Percentiles rank a stretch among this genome's conserved stretches.
These are phyloP conservation scores for Lordiphosa andalusiaca DNA, from an alignment of 2,888 invertebrate genomes.

Conservation along the genomic window DNA sequence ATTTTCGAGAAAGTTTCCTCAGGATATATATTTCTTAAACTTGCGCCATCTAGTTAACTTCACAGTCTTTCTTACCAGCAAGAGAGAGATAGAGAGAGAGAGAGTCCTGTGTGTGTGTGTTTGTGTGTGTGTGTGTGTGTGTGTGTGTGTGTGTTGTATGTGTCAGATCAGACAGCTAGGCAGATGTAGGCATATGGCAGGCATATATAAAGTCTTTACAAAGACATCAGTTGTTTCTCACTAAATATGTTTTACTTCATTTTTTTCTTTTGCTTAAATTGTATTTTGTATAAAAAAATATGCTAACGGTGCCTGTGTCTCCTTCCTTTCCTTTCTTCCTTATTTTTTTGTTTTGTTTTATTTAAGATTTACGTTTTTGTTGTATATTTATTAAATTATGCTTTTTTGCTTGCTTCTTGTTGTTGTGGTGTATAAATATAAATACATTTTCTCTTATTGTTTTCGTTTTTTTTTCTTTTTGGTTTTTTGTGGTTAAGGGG, in stretches of 20 bases:
- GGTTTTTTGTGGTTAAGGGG: neutral
- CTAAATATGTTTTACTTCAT: constrained; percentile 53
- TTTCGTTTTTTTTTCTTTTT: constrained; percentile 28
- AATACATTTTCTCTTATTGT: constrained; percentile 61
- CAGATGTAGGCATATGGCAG: constrained; percentile 74
- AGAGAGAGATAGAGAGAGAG: constrained; percentile 45
- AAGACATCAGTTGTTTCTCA: constrained; percentile 67
- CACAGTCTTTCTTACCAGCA: constrained; percentile 17
- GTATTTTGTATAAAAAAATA: constrained; percentile 69
- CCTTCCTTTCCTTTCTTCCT: constrained; percentile 17
- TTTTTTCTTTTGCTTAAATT: constrained; percentile 50
- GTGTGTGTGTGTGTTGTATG: constrained; percentile 19
- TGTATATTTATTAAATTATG: constrained; percentile 44
- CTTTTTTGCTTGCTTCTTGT: constrained; percentile 41
- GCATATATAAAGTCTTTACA: constrained; percentile 73
- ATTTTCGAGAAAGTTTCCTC: no score
- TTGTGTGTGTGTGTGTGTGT: constrained; percentile 20
- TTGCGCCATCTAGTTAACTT: no score
- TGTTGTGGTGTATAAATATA: constrained; percentile 59
- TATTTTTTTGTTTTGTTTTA: constrained; percentile 30
- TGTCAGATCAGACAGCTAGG: constrained; percentile 68
- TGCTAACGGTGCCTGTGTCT: constrained; percentile 70
- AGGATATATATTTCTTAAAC: no score
- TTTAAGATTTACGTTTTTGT: constrained; percentile 20
- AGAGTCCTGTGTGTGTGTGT: constrained; percentile 23